Conservation (phyloP, 2,113 vertebrate species). For the Sebastes schlegelii region DNA sequence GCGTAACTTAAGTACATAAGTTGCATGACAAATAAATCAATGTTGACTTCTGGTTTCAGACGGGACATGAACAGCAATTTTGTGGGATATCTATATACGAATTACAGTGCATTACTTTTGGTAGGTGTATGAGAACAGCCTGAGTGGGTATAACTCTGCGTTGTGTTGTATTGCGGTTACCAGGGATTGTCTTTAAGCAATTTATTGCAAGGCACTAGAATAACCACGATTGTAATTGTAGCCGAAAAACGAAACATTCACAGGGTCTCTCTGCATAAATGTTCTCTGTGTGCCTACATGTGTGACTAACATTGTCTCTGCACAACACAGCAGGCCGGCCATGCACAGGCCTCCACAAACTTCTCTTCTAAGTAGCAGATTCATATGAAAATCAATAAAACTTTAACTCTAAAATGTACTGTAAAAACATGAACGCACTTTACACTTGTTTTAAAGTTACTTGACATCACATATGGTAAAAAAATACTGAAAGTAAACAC, state of each 20-base stretch:
- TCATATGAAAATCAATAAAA: background rate
- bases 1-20: no score
- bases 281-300: background rate
- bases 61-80: no score
- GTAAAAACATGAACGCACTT: background rate
- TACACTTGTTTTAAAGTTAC: background rate
- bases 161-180: background rate
- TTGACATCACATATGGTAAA: no score
- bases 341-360: background rate
- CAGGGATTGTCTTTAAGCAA: background rate
- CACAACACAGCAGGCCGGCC: background rate
- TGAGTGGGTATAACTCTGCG: background rate
- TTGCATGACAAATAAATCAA: no score
- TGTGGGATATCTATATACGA: no score
- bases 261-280: background rate
- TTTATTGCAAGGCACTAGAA: background rate
- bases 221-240: background rate
- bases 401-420: background rate
- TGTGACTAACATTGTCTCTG: background rate
- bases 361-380: background rate
- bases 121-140: background rate
- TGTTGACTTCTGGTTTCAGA: no score
- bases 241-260: background rate
- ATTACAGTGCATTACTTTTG: no score
- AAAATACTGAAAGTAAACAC: no score